These are phyloP conservation scores for Microchrysa polita DNA, from an alignment of 2,888 invertebrate species.

Conservation along the genomic window DNA sequence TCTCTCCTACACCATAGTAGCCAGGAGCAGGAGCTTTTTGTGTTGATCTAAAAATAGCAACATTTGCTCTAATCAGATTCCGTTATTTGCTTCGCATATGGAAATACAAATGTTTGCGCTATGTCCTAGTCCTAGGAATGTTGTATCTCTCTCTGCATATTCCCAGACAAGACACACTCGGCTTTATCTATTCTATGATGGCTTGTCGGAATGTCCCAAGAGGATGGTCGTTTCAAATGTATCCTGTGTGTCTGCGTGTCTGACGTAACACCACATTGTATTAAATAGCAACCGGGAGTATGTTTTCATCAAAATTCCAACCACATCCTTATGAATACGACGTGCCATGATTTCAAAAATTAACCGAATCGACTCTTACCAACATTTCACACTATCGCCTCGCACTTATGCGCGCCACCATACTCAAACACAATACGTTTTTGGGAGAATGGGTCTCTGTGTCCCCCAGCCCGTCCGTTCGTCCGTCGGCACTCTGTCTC, in stretches of 20 bases:
- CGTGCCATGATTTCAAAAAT: slow-evolving; percentile 50
- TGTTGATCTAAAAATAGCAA: slow-evolving; percentile 24
- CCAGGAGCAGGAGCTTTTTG: not conserved
- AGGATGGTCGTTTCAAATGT: not conserved
- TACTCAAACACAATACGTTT: not conserved
- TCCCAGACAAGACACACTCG: too few species aligned
- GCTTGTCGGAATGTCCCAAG: not conserved
- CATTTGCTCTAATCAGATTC: slow-evolving; percentile 17
- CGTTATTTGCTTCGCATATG: not conserved
- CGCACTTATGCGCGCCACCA: not conserved
- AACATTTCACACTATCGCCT: slow-evolving; percentile 28
- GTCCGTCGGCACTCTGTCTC: too few species aligned
- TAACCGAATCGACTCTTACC: slow-evolving; percentile 46
- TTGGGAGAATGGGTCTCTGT: not conserved
- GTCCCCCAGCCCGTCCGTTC: not conserved
- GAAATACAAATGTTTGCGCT: not conserved
- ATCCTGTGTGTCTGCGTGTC: not conserved
- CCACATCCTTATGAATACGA: slow-evolving; percentile 46
- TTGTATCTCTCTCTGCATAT: too few species aligned
- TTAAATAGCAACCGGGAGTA: not conserved
- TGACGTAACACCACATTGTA: not conserved
- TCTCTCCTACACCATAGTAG: too few species aligned
- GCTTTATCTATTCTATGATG: not conserved
- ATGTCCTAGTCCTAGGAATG: too few species aligned
- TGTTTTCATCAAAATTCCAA: slow-evolving; percentile 44